Evolutionary conservation across 2,113 vertebrate genomes (phyloP), one percentile per base, ranked within the genome.

Genomic region (Leucopsar rothschildi): DNA sequence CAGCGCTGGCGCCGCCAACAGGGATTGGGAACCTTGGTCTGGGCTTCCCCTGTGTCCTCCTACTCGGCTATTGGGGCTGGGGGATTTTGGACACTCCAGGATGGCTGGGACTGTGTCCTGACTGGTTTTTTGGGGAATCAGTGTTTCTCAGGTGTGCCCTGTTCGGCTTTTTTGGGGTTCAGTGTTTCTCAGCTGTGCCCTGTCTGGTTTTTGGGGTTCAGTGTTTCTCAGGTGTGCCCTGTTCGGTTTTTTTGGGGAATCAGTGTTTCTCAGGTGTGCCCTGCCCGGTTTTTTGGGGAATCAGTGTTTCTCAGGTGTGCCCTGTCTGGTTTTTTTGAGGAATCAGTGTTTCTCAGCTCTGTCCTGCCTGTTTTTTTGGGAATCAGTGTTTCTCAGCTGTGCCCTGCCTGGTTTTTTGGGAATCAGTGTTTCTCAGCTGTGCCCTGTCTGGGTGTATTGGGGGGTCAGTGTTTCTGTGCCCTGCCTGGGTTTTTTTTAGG

Each of bases 1-100:
- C 70, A 55, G 11, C 29, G 0, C 3, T 7, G 45, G 1, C 4
- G 1, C 16, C 12, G 50, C 57, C 31, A 15, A 18, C 55, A 28
- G 61, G 40, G 56, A 1, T 11, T 29, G 56, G 39, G 76, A 49
- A 21, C 4, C 1, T 8, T 1, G 33, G 2, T 25, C 37, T 47
- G 56, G 27, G 79, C 6, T 6, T 6, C 25, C 4, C 8, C 57
- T 20, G 4, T 27, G 73, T 14, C 57, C 25, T 45, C 37, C 47
- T 52, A 2, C 10, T 33, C 15, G 23, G n/a, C 5, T 15, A 0
- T 2, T n/a, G 29, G 47, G 7, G 8, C 3, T 33, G 40, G 40
- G 63, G 28, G n/a, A 11, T 71, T 14, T 25, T 47, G 65, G 21
- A 9, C 15, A 7, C 16, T 3, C 3, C 11, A 35, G 37, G 33